Evolutionary conservation across 2,113 vertebrate species (phyloP).

Genomic region (Tachycineta bicolor): DNA sequence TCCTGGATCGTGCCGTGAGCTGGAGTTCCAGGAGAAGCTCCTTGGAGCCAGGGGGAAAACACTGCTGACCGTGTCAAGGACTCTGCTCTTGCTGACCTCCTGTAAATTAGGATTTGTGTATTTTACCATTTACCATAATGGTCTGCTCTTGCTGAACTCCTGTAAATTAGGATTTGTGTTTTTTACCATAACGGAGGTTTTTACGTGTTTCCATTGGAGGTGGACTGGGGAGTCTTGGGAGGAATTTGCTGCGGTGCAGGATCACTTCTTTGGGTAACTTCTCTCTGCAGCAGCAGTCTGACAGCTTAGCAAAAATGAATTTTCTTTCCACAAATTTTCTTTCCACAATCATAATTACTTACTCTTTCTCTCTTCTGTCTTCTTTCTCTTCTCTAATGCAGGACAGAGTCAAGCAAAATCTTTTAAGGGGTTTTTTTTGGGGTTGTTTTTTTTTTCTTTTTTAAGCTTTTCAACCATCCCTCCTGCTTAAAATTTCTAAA

Average conservation of each 20-base stretch:
- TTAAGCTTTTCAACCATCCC: not conserved
- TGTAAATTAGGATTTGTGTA: not conserved
- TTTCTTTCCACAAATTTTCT: not conserved
- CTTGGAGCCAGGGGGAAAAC: not conserved
- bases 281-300: not conserved
- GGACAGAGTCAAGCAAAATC: not conserved
- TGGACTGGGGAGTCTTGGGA: not conserved
- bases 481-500: not conserved
- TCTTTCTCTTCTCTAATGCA: not conserved
- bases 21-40: not conserved
- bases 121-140: too few species aligned
- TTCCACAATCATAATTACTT: not conserved
- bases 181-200: fast-evolving
- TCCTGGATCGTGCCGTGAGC: fast-evolving
- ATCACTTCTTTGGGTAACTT: not conserved
- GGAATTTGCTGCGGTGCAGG: not conserved
- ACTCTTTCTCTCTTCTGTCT: not conserved
- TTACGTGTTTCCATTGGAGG: fast-evolving
- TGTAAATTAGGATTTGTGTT: not conserved
- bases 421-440: not conserved
- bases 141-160: not conserved
- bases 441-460: too few species aligned
- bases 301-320: not conserved
- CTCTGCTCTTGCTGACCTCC: not conserved
- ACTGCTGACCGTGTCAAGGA: not conserved